Base-by-base conservation (phyloP, 2,888 invertebrate genomes). In the Bursaphelenchus okinawaensis region DNA sequence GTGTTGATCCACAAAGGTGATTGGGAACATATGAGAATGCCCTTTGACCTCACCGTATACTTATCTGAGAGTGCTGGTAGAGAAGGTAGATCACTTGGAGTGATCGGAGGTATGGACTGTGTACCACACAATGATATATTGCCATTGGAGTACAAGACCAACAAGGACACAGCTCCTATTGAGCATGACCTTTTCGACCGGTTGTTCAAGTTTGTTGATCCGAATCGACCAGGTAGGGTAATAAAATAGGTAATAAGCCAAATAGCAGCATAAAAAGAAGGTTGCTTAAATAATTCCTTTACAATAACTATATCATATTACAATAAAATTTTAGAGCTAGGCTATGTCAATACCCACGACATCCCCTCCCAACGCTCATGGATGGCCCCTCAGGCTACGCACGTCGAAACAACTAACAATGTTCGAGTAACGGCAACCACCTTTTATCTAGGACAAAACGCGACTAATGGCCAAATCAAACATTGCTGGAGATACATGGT, bases 371-470 rank as follows among this genome's bases (percentile, higher is more conserved):
- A 8, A 74, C 78, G 8, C 57, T 72, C 51, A 0, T 70, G 67
- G 63, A 31, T 69, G 9, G 51, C 68, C 22, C 70, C 70, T 6
- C 71, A 93, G 29, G 93, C 94, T 84, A 95, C 96, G 8, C 94
- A 95, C 83, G 90, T 92, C 78, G 94, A 96, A 86, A 94, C 94
- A 0, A 96, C 96, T 0, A 94, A 98, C 84, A 90, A 90, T 83
- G 89, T 95, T 71, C 87, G 95, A 57, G 91, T 99, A 40, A 98
- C 96, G 12, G 96, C 96, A 63, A 96, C 94, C 84, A 98, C 98
- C 0, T 96, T 78, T 66, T 82, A 93, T 83, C 93, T 95, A 92
- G 94, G 94, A 22, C 58, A 66, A n/a, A 78, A 70, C 31, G 26
- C 62, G 12, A 51, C 69, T 16, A 65, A 73, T n/a, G 79, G 79